phyloP scores from a whole-genome alignment of 1,140 invertebrate genomes.

The Sogatella furcifera region DNA sequence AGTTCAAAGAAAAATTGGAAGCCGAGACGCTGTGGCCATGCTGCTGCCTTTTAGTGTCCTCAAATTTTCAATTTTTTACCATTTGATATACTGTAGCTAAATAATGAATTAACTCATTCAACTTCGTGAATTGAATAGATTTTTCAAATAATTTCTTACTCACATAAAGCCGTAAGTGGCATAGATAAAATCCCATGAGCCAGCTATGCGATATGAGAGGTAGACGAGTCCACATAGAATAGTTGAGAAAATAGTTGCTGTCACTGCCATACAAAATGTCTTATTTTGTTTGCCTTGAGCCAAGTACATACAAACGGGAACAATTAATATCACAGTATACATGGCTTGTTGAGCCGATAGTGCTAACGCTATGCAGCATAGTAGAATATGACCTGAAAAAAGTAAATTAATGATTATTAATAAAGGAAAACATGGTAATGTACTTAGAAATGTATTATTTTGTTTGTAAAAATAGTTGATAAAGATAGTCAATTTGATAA shows the following conservation, averaged over 20 bases:
- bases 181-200: conserved; percentile 60
- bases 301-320: conserved; percentile 46
- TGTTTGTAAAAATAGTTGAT: too few species aligned
- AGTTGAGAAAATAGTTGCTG: conserved; percentile 24
- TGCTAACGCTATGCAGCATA: conserved; percentile 55
- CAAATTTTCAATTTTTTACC: too few species aligned
- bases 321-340: conserved; percentile 74
- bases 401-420: conserved; percentile 7
- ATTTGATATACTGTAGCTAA: too few species aligned
- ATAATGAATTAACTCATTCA: too few species aligned
- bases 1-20: too few species aligned
- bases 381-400: conserved; percentile 34
- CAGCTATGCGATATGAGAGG: conserved; percentile 31
- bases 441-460: too few species aligned
- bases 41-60: too few species aligned
- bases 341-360: conserved; percentile 71
- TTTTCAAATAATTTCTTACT: conserved; percentile 33
- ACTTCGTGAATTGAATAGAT: too few species aligned
- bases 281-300: conserved; percentile 5
- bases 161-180: conserved; percentile 79
- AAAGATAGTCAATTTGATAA: too few species aligned
- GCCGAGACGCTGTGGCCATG: too few species aligned
- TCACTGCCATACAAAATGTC: conserved; percentile 8
- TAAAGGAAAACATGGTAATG: too few species aligned
- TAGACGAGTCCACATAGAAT: conserved; percentile 28